Evolutionary conservation across 2,113 vertebrate species (phyloP).

Genomic region (Excalfactoria chinensis): DNA sequence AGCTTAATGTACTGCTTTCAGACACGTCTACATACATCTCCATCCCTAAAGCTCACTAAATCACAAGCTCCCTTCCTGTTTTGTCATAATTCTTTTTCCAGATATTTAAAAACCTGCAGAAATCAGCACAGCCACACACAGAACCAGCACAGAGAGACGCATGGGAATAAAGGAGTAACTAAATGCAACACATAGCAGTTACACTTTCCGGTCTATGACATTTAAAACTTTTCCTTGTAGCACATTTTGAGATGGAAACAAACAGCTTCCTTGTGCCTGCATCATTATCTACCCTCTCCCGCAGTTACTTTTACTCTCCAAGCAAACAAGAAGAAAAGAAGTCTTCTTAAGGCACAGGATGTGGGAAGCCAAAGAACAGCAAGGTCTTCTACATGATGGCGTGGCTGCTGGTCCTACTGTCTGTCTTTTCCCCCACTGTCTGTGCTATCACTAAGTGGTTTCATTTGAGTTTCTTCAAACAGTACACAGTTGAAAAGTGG

Average conservation of each 20-base stretch:
- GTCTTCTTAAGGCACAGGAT: background rate
- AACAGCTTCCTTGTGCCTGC: background rate
- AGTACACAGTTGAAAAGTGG: background rate
- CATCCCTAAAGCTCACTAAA: background rate
- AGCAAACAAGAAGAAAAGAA: constrained; percentile 3
- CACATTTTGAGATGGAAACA: background rate
- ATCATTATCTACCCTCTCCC: background rate
- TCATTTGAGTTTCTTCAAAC: background rate
- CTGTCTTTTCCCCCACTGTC: background rate
- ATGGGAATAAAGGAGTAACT: background rate
- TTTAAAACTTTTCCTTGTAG: background rate
- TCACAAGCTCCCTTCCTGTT: background rate
- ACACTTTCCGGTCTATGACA: background rate
- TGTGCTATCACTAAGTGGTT: background rate
- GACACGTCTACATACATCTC: background rate
- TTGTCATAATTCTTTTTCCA: background rate
- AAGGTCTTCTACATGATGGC: background rate
- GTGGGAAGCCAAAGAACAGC: constrained; percentile 14
- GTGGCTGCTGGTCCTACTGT: background rate
- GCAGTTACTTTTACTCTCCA: background rate
- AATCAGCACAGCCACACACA: background rate
- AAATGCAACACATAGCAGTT: background rate
- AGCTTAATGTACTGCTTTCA: background rate
- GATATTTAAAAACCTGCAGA: background rate
- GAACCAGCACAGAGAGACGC: background rate